These are phyloP conservation scores for Pitangus sulphuratus DNA, from an alignment of 2,797 vertebrate genomes.

Conservation along the genomic window DNA sequence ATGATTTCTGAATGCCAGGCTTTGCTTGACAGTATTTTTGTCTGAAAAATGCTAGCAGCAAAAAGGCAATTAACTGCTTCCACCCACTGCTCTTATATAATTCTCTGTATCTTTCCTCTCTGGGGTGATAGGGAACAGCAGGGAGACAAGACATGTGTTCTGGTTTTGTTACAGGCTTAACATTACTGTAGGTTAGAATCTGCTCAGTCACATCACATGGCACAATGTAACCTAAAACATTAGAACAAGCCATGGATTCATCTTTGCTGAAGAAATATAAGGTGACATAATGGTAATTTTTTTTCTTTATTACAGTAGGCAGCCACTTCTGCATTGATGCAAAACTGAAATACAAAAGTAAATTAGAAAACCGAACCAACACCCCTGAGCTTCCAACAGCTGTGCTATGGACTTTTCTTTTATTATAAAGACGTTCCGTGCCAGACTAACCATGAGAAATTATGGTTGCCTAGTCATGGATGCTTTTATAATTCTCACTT, in stretches of 20 bases:
- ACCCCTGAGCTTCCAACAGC: not conserved
- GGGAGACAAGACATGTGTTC: not conserved
- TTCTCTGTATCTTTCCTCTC: not conserved
- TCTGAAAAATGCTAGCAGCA: slow-evolving; percentile 12
- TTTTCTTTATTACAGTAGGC: not conserved
- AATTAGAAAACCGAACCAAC: not conserved
- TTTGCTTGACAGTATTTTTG: slow-evolving; percentile 22
- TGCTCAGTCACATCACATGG: not conserved
- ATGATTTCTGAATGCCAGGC: slow-evolving; percentile 12
- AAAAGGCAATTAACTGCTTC: slow-evolving; percentile 37
- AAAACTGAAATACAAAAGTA: not conserved
- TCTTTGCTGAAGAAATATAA: not conserved
- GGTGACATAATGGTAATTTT: not conserved
- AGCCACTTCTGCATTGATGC: not conserved
- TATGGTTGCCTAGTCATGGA: not conserved
- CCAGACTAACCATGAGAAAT: not conserved
- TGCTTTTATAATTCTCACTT: not conserved
- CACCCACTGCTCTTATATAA: slow-evolving; percentile 32
- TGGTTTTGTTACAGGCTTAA: not conserved
- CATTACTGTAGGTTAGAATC: not conserved
- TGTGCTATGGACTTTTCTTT: not conserved
- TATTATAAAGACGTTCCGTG: not conserved
- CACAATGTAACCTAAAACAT: not conserved
- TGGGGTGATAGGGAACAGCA: not conserved
- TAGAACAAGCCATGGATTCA: not conserved